Conservation (phyloP, 2,888 invertebrate genomes). For the Rhamnusium bicolor region DNA sequence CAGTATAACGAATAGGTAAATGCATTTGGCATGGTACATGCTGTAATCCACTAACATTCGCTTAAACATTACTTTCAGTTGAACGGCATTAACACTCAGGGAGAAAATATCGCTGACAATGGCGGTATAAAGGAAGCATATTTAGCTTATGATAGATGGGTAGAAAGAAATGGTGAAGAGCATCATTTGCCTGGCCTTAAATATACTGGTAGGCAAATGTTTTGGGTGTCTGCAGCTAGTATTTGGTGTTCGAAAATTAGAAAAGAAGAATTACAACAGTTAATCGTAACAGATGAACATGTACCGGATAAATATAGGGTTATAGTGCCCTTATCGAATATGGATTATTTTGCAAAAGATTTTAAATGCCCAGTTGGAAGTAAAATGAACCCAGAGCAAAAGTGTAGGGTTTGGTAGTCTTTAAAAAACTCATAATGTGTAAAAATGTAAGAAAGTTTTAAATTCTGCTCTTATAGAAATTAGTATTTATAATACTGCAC, state of each 20-base stretch:
- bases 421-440: neutral
- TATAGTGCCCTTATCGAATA: conserved; percentile 75
- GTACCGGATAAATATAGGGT: conserved; percentile 74
- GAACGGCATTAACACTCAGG: conserved; percentile 93
- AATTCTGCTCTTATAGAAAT: conserved; percentile 1
- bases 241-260: conserved; percentile 75
- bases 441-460: neutral
- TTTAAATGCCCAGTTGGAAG: conserved; percentile 75
- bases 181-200: conserved; percentile 64
- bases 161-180: conserved; percentile 65
- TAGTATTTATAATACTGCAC: conserved; percentile 12
- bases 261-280: conserved; percentile 65
- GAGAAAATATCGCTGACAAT: conserved; percentile 96
- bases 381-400: conserved; percentile 77
- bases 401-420: conserved; percentile 78
- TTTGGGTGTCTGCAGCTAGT: conserved; percentile 76
- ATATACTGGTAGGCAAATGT: conserved; percentile 71
- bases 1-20: conserved; percentile 26
- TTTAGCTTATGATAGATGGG: conserved; percentile 67
- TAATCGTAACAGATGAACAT: conserved; percentile 69
- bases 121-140: conserved; percentile 94
- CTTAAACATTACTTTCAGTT: conserved; percentile 74
- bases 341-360: conserved; percentile 76
- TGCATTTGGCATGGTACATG: conserved; percentile 43
- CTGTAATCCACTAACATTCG: conserved; percentile 50